These are phyloP conservation scores for Phacellophora camtschatica DNA, from an alignment of 30 jellyfish, hydroid and myxozoan species.

Conservation along the genomic window DNA sequence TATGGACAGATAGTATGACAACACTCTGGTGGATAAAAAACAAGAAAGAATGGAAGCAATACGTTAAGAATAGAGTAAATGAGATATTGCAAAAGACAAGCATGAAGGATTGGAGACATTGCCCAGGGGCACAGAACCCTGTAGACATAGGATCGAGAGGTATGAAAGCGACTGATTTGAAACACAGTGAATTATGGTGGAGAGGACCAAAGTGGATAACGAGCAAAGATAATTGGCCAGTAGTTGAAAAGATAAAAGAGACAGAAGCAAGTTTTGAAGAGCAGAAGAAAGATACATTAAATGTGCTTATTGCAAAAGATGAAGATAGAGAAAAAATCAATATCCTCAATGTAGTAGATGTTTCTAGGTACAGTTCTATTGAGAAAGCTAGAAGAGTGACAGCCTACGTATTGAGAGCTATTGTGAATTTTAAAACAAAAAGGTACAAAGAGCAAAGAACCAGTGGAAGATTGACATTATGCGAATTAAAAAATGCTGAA, in stretches of 20 bases:
- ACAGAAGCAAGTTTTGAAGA: not conserved
- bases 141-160: slow-evolving; percentile 8
- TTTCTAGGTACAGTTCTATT: not conserved
- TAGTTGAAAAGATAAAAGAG: not conserved
- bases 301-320: not conserved
- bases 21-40: not conserved
- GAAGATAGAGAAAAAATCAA: not conserved
- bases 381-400: not conserved
- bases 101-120: not conserved
- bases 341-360: not conserved
- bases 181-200: not conserved
- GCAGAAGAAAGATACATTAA: not conserved
- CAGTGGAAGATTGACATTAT: not conserved
- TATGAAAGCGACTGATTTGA: not conserved
- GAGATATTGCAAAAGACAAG: not conserved
- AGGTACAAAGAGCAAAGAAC: not conserved
- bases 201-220: not conserved
- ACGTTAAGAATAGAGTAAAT: not conserved
- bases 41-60: not conserved
- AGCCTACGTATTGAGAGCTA: not conserved
- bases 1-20: not conserved
- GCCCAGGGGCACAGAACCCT: not conserved
- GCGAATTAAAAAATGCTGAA: not conserved
- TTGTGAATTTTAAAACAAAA: not conserved
- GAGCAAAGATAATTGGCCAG: not conserved